Conservation (phyloP, 2,888 invertebrate species). For the Machimus atricapillus region DNA sequence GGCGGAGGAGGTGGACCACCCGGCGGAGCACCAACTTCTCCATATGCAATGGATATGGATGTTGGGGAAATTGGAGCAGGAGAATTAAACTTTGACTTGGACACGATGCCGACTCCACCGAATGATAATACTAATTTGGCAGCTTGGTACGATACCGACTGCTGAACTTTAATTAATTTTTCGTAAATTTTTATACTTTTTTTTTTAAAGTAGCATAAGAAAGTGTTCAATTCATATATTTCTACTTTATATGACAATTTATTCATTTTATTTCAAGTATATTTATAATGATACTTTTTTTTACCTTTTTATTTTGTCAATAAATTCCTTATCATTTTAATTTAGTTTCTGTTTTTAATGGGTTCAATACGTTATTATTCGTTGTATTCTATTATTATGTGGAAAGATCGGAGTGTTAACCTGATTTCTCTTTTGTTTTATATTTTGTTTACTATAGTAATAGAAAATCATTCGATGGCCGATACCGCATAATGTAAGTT, state of each 20-base stretch:
- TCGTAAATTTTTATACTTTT: background rate
- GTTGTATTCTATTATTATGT: background rate
- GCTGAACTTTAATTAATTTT: constrained; percentile 65
- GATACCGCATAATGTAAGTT: background rate
- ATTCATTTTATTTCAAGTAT: constrained; percentile 27
- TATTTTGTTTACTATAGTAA: background rate
- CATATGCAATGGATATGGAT: constrained; percentile 90
- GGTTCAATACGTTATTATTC: background rate
- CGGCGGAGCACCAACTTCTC: constrained; percentile 62
- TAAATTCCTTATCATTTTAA: background rate
- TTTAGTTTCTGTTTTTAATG: background rate
- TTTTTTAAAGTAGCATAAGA: background rate
- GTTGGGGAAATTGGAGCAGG: constrained; percentile 77
- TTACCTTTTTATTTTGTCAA: constrained; percentile 5
- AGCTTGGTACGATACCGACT: constrained; percentile 97
- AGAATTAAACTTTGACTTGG: constrained; percentile 80
- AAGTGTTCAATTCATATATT: constrained; percentile 21
- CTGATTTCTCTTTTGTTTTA: background rate
- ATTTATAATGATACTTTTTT: constrained; percentile 15
- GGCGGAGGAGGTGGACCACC: constrained; percentile 54
- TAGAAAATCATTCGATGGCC: background rate
- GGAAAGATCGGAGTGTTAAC: background rate
- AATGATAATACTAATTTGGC: constrained; percentile 91
- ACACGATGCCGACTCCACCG: constrained; percentile 81
- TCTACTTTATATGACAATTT: constrained; percentile 1